Conservation (phyloP, 1,140 invertebrate species). For the Drosophila hydei region DNA sequence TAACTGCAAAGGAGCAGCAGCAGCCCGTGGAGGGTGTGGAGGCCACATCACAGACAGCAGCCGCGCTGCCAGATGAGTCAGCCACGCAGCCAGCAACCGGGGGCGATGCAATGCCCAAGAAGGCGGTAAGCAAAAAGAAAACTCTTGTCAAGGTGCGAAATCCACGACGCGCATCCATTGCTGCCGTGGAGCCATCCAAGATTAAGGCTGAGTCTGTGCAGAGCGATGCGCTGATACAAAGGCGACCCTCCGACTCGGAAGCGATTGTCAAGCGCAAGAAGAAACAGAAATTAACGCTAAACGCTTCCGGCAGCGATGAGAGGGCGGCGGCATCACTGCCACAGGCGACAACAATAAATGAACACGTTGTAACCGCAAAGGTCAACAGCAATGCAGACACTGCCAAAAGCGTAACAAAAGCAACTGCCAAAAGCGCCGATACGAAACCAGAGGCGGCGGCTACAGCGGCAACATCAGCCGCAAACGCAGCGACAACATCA, state of each 20-base stretch:
- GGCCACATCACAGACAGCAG: neutral
- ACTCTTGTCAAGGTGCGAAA: conserved; percentile 54
- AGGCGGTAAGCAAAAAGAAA: conserved; percentile 54
- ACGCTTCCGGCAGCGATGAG: conserved; percentile 35
- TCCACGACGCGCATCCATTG: conserved; percentile 72
- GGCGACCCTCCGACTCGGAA: conserved; percentile 79
- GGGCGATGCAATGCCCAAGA: conserved; percentile 7
- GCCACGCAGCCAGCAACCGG: conserved; percentile 16
- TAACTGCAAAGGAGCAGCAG: neutral
- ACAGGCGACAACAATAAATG: conserved; percentile 36
- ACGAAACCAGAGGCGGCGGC: conserved; percentile 8
- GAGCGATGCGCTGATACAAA: conserved; percentile 62
- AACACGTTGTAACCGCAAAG: conserved; percentile 66
- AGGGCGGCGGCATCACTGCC: conserved; percentile 14
- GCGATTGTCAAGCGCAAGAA: conserved; percentile 76
- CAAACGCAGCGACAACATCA: conserved; percentile 33
- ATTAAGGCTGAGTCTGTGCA: conserved; percentile 63
- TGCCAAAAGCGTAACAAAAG: conserved; percentile 53
- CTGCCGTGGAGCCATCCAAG: conserved; percentile 75
- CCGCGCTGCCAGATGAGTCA: conserved; percentile 45
- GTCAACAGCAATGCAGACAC: conserved; percentile 57
- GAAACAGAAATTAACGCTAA: conserved; percentile 71
- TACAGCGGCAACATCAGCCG: conserved; percentile 14
- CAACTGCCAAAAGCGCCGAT: conserved; percentile 64
- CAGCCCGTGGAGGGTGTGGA: conserved; percentile 30